phyloP scores from a whole-genome alignment of 2,888 invertebrate genomes.

The Athrips mouffetella region DNA sequence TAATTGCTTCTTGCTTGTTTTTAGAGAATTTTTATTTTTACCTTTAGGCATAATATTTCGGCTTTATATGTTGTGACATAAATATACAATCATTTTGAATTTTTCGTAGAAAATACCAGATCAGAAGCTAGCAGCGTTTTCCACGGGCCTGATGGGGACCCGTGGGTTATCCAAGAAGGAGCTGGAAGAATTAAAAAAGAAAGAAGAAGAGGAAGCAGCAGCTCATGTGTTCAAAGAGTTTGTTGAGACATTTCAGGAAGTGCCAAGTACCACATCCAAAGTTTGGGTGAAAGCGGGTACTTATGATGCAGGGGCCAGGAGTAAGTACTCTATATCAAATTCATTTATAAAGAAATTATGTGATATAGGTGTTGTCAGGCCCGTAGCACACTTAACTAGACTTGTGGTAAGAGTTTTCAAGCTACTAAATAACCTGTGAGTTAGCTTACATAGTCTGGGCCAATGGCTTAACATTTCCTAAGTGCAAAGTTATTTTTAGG shows the following conservation, averaged over 20 bases:
- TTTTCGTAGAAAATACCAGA: conserved; percentile 78
- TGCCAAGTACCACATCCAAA: conserved; percentile 87
- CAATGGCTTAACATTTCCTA: no score
- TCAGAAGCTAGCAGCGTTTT: conserved; percentile 80
- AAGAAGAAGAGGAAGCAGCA: conserved; percentile 93
- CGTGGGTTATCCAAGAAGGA: conserved; percentile 88
- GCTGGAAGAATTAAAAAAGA: conserved; percentile 90
- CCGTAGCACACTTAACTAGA: no score
- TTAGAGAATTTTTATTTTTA: no score
- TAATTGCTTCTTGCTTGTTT: no score
- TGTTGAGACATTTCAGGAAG: conserved; percentile 97
- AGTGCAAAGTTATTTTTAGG: no score
- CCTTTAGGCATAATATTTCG: no score
- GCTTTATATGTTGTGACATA: no score
- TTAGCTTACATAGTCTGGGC: no score
- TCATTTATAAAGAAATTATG: no score
- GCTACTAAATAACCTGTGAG: no score
- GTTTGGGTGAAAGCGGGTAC: conserved; percentile 99
- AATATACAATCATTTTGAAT: background rate
- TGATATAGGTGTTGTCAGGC: no score
- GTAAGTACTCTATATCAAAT: conserved; percentile 71
- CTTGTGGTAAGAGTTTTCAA: no score
- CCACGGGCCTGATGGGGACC: conserved; percentile 82
- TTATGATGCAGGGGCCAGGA: conserved; percentile 95
- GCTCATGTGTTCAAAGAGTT: conserved; percentile 98